phyloP scores from a whole-genome alignment of 2,888 invertebrate genomes.

The Acholoe squamosa region DNA sequence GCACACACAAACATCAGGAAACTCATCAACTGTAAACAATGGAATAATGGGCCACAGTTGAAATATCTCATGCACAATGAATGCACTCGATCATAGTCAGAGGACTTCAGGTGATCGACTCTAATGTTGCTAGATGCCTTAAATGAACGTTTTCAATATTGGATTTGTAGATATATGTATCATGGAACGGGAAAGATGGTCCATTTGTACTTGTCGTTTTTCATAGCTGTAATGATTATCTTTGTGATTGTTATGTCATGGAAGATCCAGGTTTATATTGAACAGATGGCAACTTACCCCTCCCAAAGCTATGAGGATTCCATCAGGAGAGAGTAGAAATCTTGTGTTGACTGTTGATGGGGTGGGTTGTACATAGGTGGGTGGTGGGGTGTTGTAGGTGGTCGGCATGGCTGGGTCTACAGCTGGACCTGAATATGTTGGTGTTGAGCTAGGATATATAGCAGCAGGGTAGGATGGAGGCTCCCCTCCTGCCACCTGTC shows the following conservation, averaged over 20 bases:
- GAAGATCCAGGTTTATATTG: background rate
- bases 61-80: too few relatives aligned
- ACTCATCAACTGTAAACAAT: background rate
- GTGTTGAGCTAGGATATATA: background rate
- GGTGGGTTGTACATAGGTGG: background rate
- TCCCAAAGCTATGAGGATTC: background rate
- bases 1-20: slow-evolving; percentile 20
- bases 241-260: too few relatives aligned
- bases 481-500: background rate
- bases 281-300: background rate
- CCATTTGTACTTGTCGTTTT: too few relatives aligned
- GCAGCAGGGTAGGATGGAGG: background rate
- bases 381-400: slow-evolving; percentile 36
- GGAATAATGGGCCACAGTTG: too few relatives aligned
- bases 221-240: too few relatives aligned
- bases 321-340: background rate
- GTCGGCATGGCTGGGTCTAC: background rate
- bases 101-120: too few relatives aligned
- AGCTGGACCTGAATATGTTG: background rate
- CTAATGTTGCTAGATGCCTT: too few relatives aligned
- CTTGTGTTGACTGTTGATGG: background rate
- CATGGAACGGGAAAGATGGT: too few relatives aligned
- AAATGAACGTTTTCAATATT: too few relatives aligned
- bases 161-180: too few relatives aligned
- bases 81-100: too few relatives aligned